Evolutionary conservation across 2,888 invertebrate species (phyloP).

Genomic region (Andrena hattorfiana): DNA sequence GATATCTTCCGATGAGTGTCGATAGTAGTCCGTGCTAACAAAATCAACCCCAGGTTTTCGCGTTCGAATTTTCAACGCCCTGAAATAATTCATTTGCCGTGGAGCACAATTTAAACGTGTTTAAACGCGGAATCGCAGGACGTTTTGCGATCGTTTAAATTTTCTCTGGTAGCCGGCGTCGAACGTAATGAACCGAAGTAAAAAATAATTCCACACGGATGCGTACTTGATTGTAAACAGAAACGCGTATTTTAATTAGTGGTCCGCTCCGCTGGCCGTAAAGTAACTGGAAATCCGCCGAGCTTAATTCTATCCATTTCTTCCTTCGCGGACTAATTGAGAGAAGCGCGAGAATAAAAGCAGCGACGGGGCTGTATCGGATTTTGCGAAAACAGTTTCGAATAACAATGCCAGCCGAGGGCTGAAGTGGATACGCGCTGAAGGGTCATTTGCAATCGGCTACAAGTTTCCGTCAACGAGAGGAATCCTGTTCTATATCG

Average conservation of each 20-base stretch:
- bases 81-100: conserved; percentile 37
- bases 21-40: conserved; percentile 38
- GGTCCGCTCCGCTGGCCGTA: neutral
- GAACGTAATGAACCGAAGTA: neutral
- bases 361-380: conserved; percentile 27
- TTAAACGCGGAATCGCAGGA: neutral
- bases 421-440: conserved; percentile 41
- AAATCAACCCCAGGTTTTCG: conserved; percentile 40
- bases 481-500: conserved; percentile 60
- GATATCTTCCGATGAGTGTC: conserved; percentile 43
- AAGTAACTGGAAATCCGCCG: neutral
- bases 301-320: neutral
- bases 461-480: conserved; percentile 55
- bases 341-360: conserved; percentile 9
- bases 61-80: conserved; percentile 37
- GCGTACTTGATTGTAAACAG: neutral
- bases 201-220: neutral
- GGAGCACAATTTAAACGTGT: conserved; percentile 34
- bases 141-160: conserved; percentile 2
- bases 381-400: conserved; percentile 70
- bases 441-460: conserved; percentile 67
- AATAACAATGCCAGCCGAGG: conserved; percentile 68
- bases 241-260: neutral
- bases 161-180: neutral
- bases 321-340: neutral